Percentiles rank a stretch among this genome's conserved stretches.
phyloP scores from a whole-genome alignment of 2,888 invertebrate species.

The Agonopterix alstromeriana region DNA sequence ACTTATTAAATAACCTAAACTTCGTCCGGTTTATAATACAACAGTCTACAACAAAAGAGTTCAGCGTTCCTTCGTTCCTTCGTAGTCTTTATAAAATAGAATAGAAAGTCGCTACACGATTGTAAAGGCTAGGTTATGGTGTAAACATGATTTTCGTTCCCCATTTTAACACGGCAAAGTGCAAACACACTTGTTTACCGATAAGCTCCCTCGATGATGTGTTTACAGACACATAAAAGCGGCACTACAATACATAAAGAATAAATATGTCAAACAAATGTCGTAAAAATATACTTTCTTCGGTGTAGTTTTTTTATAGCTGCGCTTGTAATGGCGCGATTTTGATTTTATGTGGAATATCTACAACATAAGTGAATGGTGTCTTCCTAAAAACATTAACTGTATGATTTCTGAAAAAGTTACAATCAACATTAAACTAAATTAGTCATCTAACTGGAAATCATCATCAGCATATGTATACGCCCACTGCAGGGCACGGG shows the following conservation, averaged over 20 bases:
- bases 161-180: slow-evolving; percentile 30
- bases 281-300: slow-evolving; percentile 7
- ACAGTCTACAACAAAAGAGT: too few species aligned
- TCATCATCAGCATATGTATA: too few species aligned
- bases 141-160: slow-evolving; percentile 51
- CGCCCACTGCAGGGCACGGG: too few species aligned
- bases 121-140: slow-evolving; percentile 35
- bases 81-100: not conserved
- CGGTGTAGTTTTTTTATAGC: slow-evolving; percentile 8
- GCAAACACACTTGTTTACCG: slow-evolving; percentile 42
- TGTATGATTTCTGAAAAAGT: too few species aligned
- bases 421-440: too few species aligned
- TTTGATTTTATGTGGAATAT: not conserved
- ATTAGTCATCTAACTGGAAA: too few species aligned
- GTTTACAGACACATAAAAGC: slow-evolving; percentile 25
- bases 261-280: slow-evolving; percentile 16
- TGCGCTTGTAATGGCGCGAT: slow-evolving; percentile 4
- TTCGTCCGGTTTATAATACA: too few species aligned
- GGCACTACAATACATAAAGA: slow-evolving; percentile 24
- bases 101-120: slow-evolving; percentile 14
- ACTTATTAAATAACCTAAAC: too few species aligned
- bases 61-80: too few species aligned
- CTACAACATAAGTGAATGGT: too few species aligned
- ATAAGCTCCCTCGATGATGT: slow-evolving; percentile 32
- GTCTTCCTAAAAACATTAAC: too few species aligned